These are phyloP conservation scores for Grammomys dolichurus DNA, from an alignment of 2,113 vertebrate species.

Conservation along the genomic window DNA sequence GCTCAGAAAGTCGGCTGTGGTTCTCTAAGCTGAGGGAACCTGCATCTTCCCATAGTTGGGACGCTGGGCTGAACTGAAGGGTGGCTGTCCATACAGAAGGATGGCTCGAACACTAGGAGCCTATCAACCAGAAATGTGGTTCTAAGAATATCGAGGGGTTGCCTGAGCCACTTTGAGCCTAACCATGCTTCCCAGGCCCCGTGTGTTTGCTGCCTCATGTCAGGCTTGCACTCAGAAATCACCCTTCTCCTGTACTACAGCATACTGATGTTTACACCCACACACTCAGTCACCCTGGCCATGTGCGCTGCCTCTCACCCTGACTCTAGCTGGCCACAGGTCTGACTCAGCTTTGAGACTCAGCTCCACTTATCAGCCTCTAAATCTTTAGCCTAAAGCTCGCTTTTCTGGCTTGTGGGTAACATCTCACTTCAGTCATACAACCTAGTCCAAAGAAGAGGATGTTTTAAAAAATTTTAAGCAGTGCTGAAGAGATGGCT, in stretches of 20 bases:
- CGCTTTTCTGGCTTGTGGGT: neutral
- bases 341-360: slow-evolving; percentile 14
- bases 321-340: neutral
- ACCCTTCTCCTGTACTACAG: neutral
- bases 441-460: neutral
- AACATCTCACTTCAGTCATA: neutral
- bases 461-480: neutral
- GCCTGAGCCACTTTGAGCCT: neutral
- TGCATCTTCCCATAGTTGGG: neutral
- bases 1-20: neutral
- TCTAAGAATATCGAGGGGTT: neutral
- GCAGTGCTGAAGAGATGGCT: neutral
- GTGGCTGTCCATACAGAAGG: neutral
- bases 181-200: neutral
- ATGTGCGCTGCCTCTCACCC: neutral
- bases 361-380: neutral
- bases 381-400: neutral
- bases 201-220: neutral
- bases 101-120: neutral
- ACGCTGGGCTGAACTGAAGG: neutral
- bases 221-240: neutral
- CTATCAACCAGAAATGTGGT: neutral
- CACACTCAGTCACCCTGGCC: neutral
- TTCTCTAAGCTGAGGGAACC: neutral
- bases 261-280: neutral